Conservation (phyloP, 2,888 invertebrate species). For the Sphinx pinastri region DNA sequence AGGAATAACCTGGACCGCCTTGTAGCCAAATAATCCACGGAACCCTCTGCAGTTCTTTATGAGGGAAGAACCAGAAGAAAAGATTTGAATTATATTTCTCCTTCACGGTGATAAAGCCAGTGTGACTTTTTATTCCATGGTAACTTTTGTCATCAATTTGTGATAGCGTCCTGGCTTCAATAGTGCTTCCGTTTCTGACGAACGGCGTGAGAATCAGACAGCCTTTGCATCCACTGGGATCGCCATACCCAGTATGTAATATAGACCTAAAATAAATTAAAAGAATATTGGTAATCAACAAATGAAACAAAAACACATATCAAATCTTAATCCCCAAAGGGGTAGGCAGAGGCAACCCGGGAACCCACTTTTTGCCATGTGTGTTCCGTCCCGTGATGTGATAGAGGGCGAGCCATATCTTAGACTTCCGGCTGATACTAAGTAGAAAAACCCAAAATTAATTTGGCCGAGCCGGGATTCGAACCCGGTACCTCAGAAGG, state of each 20-base stretch:
- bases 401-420: too few relatives aligned
- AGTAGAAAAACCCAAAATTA: too few relatives aligned
- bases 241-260: not conserved
- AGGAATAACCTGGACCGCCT: conserved; percentile 88
- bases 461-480: too few relatives aligned
- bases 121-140: conserved; percentile 3
- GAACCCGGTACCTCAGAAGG: too few relatives aligned
- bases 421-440: too few relatives aligned
- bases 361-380: too few relatives aligned
- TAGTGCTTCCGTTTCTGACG: not conserved
- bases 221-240: not conserved
- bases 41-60: not conserved
- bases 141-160: not conserved
- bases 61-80: conserved; percentile 11
- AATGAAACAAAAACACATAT: not conserved
- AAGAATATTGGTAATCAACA: not conserved
- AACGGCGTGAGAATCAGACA: conserved; percentile 7
- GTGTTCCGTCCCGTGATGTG: too few relatives aligned
- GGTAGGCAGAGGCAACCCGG: too few relatives aligned
- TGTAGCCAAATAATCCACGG: conserved; percentile 14
- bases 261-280: not conserved
- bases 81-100: conserved; percentile 12
- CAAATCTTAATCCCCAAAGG: too few relatives aligned
- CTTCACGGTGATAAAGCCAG: not conserved
- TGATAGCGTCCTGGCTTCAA: conserved; percentile 9